phyloP scores from a whole-genome alignment of 2,797 vertebrate species.

The Chaetodon trifasciatus region DNA sequence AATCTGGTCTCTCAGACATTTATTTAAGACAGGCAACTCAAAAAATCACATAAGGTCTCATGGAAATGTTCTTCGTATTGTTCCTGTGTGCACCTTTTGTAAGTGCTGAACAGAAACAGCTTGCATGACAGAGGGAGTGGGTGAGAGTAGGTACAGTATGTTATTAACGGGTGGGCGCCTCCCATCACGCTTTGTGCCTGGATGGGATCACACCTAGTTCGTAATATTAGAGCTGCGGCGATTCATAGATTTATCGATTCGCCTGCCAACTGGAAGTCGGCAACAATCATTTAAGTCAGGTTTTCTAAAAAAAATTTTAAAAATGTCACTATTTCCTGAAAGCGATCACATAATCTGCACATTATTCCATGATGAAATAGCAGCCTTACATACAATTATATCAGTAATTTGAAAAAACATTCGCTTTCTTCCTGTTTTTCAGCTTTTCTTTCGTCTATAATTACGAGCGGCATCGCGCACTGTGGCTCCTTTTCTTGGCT shows the following conservation, averaged over 20 bases:
- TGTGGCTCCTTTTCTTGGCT: neutral
- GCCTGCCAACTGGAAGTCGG: too few relatives aligned
- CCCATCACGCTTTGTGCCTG: neutral
- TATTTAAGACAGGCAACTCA: neutral
- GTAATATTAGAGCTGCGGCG: neutral
- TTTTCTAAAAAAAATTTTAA: neutral
- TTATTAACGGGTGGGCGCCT: slow-evolving; percentile 9
- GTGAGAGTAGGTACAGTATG: neutral
- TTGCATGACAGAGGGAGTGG: slow-evolving; percentile 19
- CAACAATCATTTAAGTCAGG: neutral
- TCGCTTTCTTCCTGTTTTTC: neutral
- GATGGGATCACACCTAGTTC: neutral
- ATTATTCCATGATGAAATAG: neutral
- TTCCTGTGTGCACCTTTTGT: neutral
- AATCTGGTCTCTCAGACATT: neutral
- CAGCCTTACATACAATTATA: neutral
- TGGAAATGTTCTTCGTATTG: slow-evolving; percentile 1
- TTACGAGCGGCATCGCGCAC: neutral
- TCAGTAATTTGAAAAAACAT: neutral
- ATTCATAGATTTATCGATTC: neutral
- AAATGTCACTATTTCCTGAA: neutral
- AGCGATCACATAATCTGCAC: neutral
- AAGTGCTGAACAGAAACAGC: slow-evolving; percentile 5
- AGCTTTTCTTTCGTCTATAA: neutral
- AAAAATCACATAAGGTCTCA: neutral